Conservation (phyloP, 2,113 vertebrate genomes). For the Hyperopisus bebe region DNA sequence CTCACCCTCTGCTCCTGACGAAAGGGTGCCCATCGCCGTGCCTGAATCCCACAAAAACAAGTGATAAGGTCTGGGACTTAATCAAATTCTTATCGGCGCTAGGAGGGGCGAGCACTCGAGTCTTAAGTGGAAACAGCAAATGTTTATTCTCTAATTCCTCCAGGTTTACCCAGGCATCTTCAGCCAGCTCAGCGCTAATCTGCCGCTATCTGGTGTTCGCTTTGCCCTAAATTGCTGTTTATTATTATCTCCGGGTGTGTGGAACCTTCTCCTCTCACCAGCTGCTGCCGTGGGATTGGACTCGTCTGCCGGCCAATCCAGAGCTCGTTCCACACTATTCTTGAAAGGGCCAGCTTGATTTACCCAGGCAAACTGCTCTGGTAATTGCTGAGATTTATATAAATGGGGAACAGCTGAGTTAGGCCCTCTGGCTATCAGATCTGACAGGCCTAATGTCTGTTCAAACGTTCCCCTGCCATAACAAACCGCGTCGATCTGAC, state of each 20-base stretch:
- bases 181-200: conserved; percentile 52
- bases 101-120: conserved; percentile 30
- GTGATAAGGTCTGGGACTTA: conserved; percentile 30
- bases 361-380: conserved; percentile 56
- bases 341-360: conserved; percentile 59
- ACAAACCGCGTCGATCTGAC: conserved; percentile 50
- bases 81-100: conserved; percentile 41
- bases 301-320: conserved; percentile 48
- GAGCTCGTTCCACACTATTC: conserved; percentile 58
- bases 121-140: conserved; percentile 40
- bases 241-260: conserved; percentile 51
- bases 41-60: conserved; percentile 40
- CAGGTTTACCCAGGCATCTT: conserved; percentile 41
- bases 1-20: background rate
- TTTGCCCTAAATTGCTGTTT: conserved; percentile 59
- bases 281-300: conserved; percentile 53
- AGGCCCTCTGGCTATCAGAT: conserved; percentile 58
- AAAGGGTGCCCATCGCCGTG: conserved; percentile 7
- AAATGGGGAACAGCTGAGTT: conserved; percentile 64
- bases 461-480: conserved; percentile 48
- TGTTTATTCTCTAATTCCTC: conserved; percentile 53
- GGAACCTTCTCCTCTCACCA: conserved; percentile 40
- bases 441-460: conserved; percentile 60
- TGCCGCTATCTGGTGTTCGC: conserved; percentile 51
- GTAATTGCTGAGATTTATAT: conserved; percentile 70